Base-by-base conservation (phyloP, 2,113 vertebrate genomes). In the Oryzias melastigma region DNA sequence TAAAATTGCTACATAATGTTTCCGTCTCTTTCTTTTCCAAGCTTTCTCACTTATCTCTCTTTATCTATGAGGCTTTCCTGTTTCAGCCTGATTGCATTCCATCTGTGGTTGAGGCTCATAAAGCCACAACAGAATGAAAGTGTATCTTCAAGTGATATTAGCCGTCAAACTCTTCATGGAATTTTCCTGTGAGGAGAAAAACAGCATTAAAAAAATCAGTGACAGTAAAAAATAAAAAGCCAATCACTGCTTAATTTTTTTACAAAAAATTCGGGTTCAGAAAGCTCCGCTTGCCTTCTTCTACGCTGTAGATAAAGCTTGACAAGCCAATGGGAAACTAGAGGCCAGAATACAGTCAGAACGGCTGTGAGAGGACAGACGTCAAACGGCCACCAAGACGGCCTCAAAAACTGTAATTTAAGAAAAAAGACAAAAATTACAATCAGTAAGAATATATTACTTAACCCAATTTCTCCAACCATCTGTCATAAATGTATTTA, bases 331-430 rank as follows among this genome's bases (percentile, higher is more conserved):
- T 97, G 95, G 17, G 92, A 90, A 80, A 96, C 65, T 61, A 98
- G 93, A 25, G 96, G 96, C 95, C 96, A 97, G 27, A 94, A 50
- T 24, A 95, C 2, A 41, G 93, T 90, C 78, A 98, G 91, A 52
- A 87, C 82, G 73, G 93, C 83, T 58, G 93, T 64, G 74, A 92
- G 84, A 54, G 93, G 93, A 76, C 93, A 94, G 67, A 92, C 78
- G 63, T 93, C 88, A n/a, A 95, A 95, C 65, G 93, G 94, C 95
- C 95, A 95, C 95, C 94, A 94, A 0, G 93, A 92, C 3, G 92
- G 91, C 86, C 87, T 93, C 91, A 95, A 73, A 64, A 80, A 72
- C 91, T 90, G 80, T 20, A 51, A 29, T 35, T 44, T 58, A 17
- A 71, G 27, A 63, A 1, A 63, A 2, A 74, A 53, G 6, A 0